Conservation (phyloP, 2,113 vertebrate genomes). For the Sphaerodactylus townsendi region DNA sequence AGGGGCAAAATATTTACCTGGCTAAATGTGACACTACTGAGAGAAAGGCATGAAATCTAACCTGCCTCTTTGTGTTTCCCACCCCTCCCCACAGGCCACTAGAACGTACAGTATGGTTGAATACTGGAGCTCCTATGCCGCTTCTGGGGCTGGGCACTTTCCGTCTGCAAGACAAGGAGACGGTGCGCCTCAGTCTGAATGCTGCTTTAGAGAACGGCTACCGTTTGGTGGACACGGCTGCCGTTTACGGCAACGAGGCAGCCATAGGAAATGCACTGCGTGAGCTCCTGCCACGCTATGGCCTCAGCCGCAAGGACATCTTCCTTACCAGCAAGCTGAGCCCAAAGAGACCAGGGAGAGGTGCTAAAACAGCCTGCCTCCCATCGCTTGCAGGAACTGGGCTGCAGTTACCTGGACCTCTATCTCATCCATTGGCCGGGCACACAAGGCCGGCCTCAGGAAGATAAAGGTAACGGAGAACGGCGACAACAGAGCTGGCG, state of each 20-base stretch:
- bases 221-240: constrained; percentile 80
- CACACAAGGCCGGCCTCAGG: constrained; percentile 72
- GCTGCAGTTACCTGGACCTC: constrained; percentile 79
- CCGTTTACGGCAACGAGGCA: constrained; percentile 79
- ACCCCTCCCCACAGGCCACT: neutral
- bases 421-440: constrained; percentile 87
- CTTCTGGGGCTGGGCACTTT: constrained; percentile 83
- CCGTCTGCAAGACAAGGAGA: constrained; percentile 65
- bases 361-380: constrained; percentile 64
- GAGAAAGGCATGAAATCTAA: neutral
- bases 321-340: constrained; percentile 83
- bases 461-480: constrained; percentile 71
- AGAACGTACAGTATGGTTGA: constrained; percentile 64
- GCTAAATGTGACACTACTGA: neutral
- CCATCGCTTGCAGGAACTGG: constrained; percentile 75
- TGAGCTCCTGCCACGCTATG: constrained; percentile 75
- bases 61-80: neutral
- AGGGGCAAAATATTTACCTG: neutral
- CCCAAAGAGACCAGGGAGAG: constrained; percentile 76
- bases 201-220: constrained; percentile 78
- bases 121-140: constrained; percentile 77
- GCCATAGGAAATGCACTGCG: constrained; percentile 73
- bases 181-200: constrained; percentile 67
- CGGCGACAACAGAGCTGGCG: constrained; percentile 78
- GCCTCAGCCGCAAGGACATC: constrained; percentile 72